Evolutionary conservation across 1,140 invertebrate genomes (phyloP).

Genomic region (Paralvinella palmiformis): DNA sequence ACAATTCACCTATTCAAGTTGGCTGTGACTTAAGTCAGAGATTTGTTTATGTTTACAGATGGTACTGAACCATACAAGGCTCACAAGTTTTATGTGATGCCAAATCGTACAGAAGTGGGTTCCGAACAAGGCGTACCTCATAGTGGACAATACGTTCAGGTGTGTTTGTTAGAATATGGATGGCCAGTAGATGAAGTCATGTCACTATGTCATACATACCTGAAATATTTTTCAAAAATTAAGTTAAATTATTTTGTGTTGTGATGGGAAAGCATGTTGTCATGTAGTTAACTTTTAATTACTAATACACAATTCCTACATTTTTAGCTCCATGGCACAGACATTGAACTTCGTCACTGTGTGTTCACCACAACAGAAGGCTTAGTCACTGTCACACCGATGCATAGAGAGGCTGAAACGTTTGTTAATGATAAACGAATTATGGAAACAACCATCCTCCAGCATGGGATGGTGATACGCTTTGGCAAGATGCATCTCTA

Average conservation of each 20-base stretch:
- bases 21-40: background rate
- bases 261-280: no score
- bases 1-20: no score
- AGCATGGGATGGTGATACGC: slow-evolving; percentile 53
- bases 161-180: slow-evolving; percentile 9
- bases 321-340: slow-evolving; percentile 38
- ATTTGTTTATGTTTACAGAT: slow-evolving; percentile 46
- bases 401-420: slow-evolving; percentile 82
- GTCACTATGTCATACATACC: no score
- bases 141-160: slow-evolving; percentile 38
- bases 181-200: no score
- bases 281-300: no score
- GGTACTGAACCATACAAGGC: slow-evolving; percentile 59
- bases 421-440: slow-evolving; percentile 89
- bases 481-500: slow-evolving; percentile 81
- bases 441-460: slow-evolving; percentile 84
- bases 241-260: no score
- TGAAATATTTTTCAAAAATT: no score
- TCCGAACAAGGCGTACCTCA: slow-evolving; percentile 54
- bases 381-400: slow-evolving; percentile 87
- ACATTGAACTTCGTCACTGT: slow-evolving; percentile 84
- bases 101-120: slow-evolving; percentile 69
- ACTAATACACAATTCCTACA: no score
- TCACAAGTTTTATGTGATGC: slow-evolving; percentile 58
- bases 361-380: slow-evolving; percentile 85